phyloP scores from a whole-genome alignment of 1,140 invertebrate genomes.

The Armadillidium nasatum region DNA sequence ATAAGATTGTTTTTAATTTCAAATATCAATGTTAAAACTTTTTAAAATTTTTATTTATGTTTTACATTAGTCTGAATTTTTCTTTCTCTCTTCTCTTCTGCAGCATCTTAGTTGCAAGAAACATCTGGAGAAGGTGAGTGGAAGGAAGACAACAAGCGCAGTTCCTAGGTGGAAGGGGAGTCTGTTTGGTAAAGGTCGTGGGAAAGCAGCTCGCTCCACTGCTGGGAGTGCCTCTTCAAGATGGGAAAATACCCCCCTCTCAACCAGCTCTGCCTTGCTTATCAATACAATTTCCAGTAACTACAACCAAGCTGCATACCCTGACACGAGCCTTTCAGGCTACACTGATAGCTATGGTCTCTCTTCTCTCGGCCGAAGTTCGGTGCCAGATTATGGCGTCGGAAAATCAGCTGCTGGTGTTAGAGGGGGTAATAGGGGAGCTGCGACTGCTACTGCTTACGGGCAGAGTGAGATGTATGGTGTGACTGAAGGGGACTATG shows the following conservation, averaged over 20 bases:
- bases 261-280: not conserved
- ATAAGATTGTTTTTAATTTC: too few species aligned
- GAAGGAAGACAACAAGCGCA: not conserved
- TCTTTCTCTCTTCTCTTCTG: too few species aligned
- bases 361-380: not conserved
- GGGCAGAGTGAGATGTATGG: not conserved
- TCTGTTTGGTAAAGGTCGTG: not conserved
- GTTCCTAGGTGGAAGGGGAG: not conserved
- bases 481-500: not conserved
- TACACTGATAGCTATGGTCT: not conserved
- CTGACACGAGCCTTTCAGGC: not conserved
- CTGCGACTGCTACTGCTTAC: not conserved
- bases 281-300: not conserved
- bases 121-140: conserved; percentile 6
- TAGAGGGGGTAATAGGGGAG: not conserved
- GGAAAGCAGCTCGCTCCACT: not conserved
- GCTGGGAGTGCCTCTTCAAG: not conserved
- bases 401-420: not conserved
- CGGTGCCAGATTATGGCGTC: not conserved
- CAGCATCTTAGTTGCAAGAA: not conserved
- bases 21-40: too few species aligned
- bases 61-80: too few species aligned
- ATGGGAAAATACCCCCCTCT: not conserved
- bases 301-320: not conserved
- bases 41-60: too few species aligned